Evolutionary conservation across 37 sponge, comb jelly and placozoan species (phyloP).

Genomic region (Dysidea cf. avara): DNA sequence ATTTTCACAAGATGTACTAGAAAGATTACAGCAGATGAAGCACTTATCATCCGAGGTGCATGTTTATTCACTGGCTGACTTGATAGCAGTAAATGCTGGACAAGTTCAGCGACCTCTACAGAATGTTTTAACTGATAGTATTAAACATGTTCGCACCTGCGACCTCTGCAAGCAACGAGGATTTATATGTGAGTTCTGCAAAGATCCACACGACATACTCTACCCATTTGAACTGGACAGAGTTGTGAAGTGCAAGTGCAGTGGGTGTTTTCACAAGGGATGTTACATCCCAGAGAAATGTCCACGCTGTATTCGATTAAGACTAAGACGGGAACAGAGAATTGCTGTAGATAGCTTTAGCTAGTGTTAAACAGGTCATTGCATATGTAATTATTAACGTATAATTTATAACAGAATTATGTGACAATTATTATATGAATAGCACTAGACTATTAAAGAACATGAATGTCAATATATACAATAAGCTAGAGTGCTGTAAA

Average conservation of each 20-base stretch:
- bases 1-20: constrained; percentile 3
- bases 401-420: too few species aligned
- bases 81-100: constrained; percentile 33
- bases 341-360: too few species aligned
- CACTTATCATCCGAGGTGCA: constrained; percentile 71
- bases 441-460: too few species aligned
- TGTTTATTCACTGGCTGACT: constrained; percentile 74
- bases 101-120: neutral
- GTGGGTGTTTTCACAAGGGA: too few species aligned
- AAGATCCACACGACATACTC: constrained; percentile 69
- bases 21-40: neutral
- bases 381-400: too few species aligned
- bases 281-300: too few species aligned
- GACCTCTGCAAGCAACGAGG: constrained; percentile 84
- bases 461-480: too few species aligned
- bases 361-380: too few species aligned
- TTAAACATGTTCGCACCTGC: constrained; percentile 6
- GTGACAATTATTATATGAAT: too few species aligned
- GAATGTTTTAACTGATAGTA: neutral
- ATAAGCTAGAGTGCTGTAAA: too few species aligned
- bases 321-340: too few species aligned
- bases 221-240: constrained; percentile 88
- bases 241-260: constrained; percentile 49
- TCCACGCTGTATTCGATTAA: too few species aligned
- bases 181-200: constrained; percentile 95